A percentile compares a stretch with the other conserved stretches of the same genome.
phyloP scores from a whole-genome alignment of 2,113 vertebrate species.

The Paedocypris sp. region DNA sequence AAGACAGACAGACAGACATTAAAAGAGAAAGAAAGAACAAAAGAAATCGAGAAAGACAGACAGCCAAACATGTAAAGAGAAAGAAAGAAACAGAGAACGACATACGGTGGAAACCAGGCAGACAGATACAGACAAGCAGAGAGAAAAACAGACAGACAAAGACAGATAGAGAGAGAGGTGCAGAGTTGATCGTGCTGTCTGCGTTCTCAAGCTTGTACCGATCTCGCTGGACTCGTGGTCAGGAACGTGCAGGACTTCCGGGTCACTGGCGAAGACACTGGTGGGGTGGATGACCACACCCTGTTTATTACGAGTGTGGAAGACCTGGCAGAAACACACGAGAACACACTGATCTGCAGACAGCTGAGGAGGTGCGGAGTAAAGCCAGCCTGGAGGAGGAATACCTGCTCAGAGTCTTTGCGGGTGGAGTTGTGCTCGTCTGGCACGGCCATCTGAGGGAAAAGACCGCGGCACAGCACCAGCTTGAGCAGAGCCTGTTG shows the following conservation, averaged over 20 bases:
- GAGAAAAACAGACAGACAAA: too few species aligned
- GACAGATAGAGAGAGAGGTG: not conserved
- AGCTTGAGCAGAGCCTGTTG: slow-evolving; percentile 72
- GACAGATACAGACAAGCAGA: too few species aligned
- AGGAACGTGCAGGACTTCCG: slow-evolving; percentile 66
- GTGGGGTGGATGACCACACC: slow-evolving; percentile 81
- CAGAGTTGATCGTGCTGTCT: not conserved
- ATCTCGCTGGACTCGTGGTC: slow-evolving; percentile 42
- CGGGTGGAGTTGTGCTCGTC: slow-evolving; percentile 77
- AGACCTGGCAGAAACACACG: slow-evolving; percentile 57
- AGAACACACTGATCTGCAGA: too few species aligned
- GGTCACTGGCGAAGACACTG: slow-evolving; percentile 68
- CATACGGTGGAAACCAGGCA: too few species aligned
- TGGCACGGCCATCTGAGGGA: slow-evolving; percentile 76
- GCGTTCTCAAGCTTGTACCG: slow-evolving; percentile 26
- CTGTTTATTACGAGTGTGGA: slow-evolving; percentile 80
- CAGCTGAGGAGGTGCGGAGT: too few species aligned
- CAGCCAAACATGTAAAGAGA: not conserved
- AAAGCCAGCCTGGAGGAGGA: too few species aligned
- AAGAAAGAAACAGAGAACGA: not conserved
- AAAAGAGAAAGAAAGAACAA: too few species aligned
- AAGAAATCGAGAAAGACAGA: too few species aligned
- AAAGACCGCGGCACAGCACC: slow-evolving; percentile 76
- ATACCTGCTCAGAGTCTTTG: slow-evolving; percentile 84
- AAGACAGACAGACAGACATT: too few species aligned